Conservation (phyloP, 2,113 vertebrate species). For the Oceanodroma tethys region DNA sequence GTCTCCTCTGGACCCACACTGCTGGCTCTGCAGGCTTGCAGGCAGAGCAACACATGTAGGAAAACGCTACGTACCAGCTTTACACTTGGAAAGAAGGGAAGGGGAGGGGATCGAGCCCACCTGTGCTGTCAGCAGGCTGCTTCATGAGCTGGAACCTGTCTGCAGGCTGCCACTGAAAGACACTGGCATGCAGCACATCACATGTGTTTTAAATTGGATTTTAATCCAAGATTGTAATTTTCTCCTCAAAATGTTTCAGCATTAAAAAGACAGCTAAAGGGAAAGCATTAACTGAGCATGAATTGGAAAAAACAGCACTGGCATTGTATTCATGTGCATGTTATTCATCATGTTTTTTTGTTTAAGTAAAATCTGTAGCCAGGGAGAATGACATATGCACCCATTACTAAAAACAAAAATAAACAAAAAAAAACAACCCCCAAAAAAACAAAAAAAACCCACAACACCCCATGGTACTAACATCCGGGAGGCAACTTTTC, state of each 20-base stretch:
- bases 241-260: not conserved
- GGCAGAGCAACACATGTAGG: fast-evolving
- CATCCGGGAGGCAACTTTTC: not conserved
- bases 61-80: fast-evolving
- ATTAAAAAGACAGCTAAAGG: not conserved
- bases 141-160: not conserved
- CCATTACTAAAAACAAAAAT: not conserved
- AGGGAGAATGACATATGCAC: not conserved
- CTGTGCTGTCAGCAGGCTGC: not conserved
- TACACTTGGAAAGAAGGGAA: not conserved
- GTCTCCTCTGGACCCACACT: not conserved
- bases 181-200: not conserved
- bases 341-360: not conserved
- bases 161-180: not conserved
- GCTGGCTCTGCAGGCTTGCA: not conserved
- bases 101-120: not conserved
- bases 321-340: not conserved
- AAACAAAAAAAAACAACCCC: not conserved
- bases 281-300: not conserved
- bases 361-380: not conserved
- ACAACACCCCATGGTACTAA: not conserved
- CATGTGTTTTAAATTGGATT: fast-evolving
- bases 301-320: not conserved
- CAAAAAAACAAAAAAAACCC: not conserved
- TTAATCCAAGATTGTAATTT: not conserved